Evolutionary conservation across 2,113 vertebrate genomes (phyloP).

Genomic region (Otis tarda): DNA sequence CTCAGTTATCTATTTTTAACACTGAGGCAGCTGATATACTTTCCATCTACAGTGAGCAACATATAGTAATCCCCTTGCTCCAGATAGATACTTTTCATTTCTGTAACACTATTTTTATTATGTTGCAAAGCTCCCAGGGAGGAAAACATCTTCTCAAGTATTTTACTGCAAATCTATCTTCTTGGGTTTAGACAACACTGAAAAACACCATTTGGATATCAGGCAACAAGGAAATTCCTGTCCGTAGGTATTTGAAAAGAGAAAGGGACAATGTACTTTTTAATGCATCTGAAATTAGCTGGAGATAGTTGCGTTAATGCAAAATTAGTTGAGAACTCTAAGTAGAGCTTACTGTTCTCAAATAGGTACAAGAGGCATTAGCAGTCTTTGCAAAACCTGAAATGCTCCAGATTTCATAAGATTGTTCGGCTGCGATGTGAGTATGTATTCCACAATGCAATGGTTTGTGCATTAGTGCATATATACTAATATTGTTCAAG

Average conservation of each 20-base stretch:
- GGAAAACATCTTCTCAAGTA: background rate
- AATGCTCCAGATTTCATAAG: background rate
- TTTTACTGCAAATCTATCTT: background rate
- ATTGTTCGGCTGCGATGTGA: background rate
- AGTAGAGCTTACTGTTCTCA: background rate
- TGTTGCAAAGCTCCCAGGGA: background rate
- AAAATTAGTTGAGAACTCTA: background rate
- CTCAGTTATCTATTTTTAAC: background rate
- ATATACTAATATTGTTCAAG: background rate
- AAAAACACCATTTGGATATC: background rate
- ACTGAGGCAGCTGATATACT: background rate
- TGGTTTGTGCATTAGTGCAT: background rate
- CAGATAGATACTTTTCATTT: background rate
- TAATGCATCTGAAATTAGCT: background rate
- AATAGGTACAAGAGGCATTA: background rate
- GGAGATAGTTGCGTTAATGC: background rate
- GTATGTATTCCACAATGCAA: background rate
- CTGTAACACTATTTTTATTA: background rate
- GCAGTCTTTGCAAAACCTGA: background rate
- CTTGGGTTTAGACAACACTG: background rate
- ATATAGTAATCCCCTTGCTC: background rate
- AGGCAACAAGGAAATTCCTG: background rate
- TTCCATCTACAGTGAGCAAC: background rate
- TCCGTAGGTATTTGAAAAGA: background rate
- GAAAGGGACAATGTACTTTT: background rate